Base-by-base conservation (phyloP, 2,888 invertebrate species). In the Elegia similella region DNA sequence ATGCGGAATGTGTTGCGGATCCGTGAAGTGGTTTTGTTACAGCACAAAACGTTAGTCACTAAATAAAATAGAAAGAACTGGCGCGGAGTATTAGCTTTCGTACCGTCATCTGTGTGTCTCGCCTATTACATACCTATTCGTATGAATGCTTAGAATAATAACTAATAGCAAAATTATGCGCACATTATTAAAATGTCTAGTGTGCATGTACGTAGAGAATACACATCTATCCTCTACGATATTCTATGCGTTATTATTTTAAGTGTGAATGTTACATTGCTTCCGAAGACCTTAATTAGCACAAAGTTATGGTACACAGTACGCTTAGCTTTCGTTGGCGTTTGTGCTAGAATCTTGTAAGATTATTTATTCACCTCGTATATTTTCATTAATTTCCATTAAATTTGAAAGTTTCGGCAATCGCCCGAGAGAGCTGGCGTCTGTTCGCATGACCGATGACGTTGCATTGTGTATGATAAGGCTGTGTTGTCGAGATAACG, bases 401-500 rank as follows among this genome's bases (percentile, higher is more conserved):
- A 38, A 38, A 52, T 17, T 52, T 23, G 32, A 50, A 32, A 5
- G 52, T 17, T 52, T 52, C 38, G 15, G 10, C 50, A 32, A 50
- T 16, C 52, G 52, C 38, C 38, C 52, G 17, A 38, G 34, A 38
- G 38, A 17, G 10, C 10, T 32, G 10, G 66, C 61, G 56, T 52
- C 64, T 62, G 60, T 61, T 62, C 62, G 57, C 59, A 60, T 53
- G 56, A 13, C 43, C 58, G 58, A 58, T 56, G 44, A 55, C 62
- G 32, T 60, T 62, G 57, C 63, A 59, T 38, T 54, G 58, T 62
- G 56, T 67, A 58, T 63, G 52, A 66, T 59, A 65, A 65, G 72
- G 69, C 73, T 72, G 72, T 70, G 65, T 71, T 70, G 68, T 69
- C 58, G 58, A 53, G 55, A 58, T 38, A 38, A 34, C 7, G 1